Evolutionary conservation across 2,113 vertebrate species (phyloP).

Genomic region (Oxygymnocypris stewartii): DNA sequence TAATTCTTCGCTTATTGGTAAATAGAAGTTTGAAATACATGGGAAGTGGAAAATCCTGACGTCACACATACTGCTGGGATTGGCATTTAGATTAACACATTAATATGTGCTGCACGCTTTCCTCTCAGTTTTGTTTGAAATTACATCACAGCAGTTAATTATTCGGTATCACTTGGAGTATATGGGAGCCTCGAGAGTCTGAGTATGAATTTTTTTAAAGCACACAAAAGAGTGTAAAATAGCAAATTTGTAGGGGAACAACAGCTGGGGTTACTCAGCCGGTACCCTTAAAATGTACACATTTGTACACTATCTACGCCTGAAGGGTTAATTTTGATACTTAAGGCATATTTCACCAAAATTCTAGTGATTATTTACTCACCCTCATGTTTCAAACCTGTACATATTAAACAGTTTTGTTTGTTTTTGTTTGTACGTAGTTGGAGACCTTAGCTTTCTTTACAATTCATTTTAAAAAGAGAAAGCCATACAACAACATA

Average conservation of each 20-base stretch:
- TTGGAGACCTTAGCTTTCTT: not conserved
- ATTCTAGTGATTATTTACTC: not conserved
- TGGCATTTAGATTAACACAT: not conserved
- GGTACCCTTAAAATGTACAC: not conserved
- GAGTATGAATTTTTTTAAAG: not conserved
- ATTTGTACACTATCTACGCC: not conserved
- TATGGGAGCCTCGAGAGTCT: not conserved
- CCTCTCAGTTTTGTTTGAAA: not conserved
- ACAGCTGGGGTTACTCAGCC: not conserved
- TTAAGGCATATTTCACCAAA: not conserved
- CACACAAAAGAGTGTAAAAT: not conserved
- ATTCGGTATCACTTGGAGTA: not conserved
- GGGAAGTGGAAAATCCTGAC: not conserved
- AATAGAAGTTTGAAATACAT: not conserved
- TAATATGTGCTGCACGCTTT: not conserved
- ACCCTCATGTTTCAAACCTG: not conserved
- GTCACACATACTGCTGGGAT: not conserved
- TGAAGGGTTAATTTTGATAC: not conserved
- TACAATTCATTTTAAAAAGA: not conserved
- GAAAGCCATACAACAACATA: not conserved
- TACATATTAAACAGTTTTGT: not conserved
- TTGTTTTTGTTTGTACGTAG: not conserved
- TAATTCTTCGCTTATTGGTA: not conserved
- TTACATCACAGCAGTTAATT: not conserved
- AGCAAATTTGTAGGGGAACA: not conserved